These are phyloP conservation scores for Aleiodes alternator DNA, from an alignment of 2,888 invertebrate genomes.

Conservation along the genomic window DNA sequence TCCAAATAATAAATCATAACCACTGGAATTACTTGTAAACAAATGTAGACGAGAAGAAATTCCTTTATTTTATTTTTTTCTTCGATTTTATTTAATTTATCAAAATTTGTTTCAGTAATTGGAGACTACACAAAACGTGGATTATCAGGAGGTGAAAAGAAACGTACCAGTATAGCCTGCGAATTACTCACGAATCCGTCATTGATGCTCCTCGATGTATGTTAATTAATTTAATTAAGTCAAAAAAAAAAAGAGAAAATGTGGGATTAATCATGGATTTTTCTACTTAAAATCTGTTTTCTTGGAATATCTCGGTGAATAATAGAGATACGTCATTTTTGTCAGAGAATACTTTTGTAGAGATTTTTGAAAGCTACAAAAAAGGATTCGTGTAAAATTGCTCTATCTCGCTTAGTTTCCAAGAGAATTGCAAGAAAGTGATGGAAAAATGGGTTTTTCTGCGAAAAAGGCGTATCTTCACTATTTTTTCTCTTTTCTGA, in stretches of 20 bases:
- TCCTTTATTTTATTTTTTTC: background rate
- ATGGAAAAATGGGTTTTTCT: too few relatives aligned
- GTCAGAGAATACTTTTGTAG: too few relatives aligned
- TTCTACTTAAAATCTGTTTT: too few relatives aligned
- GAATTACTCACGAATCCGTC: constrained; percentile 88
- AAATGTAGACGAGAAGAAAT: background rate
- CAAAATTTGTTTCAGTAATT: constrained; percentile 77
- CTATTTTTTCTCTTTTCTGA: too few relatives aligned
- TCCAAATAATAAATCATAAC: constrained; percentile 53
- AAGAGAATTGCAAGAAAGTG: too few relatives aligned
- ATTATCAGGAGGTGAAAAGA: constrained; percentile 89
- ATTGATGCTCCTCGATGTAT: constrained; percentile 87
- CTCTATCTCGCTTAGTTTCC: too few relatives aligned
- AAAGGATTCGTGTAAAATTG: too few relatives aligned
- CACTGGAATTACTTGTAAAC: constrained; percentile 33
- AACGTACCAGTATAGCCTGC: constrained; percentile 88
- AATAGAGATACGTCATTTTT: too few relatives aligned
- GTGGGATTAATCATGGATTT: too few relatives aligned
- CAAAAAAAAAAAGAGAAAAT: constrained; percentile 21
- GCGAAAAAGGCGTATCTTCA: too few relatives aligned
- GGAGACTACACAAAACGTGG: constrained; percentile 86
- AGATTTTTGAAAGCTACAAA: too few relatives aligned
- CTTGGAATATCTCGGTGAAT: too few relatives aligned
- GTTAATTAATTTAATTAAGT: constrained; percentile 65
- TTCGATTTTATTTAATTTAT: background rate